These are phyloP conservation scores for Bubo bubo DNA, from an alignment of 2,113 vertebrate genomes.

Conservation along the genomic window DNA sequence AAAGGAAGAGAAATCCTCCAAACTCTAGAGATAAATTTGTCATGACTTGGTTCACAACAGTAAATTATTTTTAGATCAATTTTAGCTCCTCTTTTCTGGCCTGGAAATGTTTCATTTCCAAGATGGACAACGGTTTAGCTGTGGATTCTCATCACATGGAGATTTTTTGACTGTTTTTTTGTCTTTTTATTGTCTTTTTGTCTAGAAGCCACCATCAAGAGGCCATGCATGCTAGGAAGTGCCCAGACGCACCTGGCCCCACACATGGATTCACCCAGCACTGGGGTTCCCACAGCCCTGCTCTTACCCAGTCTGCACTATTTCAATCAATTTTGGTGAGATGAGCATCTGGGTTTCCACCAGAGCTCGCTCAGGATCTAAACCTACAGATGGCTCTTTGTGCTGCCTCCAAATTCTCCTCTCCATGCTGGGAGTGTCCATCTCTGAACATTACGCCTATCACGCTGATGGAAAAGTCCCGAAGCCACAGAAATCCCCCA, in stretches of 20 bases:
- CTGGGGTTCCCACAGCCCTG: neutral
- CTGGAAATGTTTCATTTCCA: neutral
- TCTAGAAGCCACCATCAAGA: neutral
- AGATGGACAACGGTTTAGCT: neutral
- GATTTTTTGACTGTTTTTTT: neutral
- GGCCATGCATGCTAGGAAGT: neutral
- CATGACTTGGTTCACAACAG: neutral
- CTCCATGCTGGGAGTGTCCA: accelerated
- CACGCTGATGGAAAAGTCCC: neutral
- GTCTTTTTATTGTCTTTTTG: neutral
- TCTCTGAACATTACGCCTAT: accelerated
- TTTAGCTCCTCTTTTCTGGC: neutral
- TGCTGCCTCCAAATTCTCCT: neutral
- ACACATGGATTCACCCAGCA: accelerated
- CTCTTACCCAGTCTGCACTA: neutral
- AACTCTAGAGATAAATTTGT: neutral
- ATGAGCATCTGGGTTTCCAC: neutral
- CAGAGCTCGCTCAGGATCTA: neutral
- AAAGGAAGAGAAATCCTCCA: neutral
- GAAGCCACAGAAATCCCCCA: neutral
- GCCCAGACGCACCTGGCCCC: no score
- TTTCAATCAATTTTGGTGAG: neutral
- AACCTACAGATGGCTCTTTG: neutral
- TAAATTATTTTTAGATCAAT: neutral
- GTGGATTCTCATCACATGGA: neutral